Base-by-base conservation (phyloP, 64 coral and sea anemone genomes). In the Anthopleura sola region DNA sequence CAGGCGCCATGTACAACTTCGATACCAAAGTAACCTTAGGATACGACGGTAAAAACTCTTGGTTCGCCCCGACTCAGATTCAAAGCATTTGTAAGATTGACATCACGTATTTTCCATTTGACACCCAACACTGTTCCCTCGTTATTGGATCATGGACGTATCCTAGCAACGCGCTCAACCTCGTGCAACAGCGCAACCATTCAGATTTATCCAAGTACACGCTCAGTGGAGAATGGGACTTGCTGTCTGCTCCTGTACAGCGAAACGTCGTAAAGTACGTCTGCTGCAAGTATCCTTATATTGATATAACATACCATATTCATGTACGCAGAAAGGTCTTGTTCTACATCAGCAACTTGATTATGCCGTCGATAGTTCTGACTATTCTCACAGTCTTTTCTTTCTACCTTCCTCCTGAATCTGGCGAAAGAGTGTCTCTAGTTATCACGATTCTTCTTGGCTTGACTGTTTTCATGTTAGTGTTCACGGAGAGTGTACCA, bases 1-100 rank as follows among this genome's bases (percentile, higher is more conserved):
- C 92, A 23, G 95, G 95, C 74, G 93, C 92, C 18, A 79, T 98
- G 37, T 94, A 93, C 36, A 87, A 92, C 48, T 98, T 91, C 50
- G 92, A 98, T 60, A 98, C 95, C 23, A 98, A 89, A 54, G 89
- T 98, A 9, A 86, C 88, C 34, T 24, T 98, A 17, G 5, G 84
- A 3, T 12, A 75, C 51, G 86, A 98, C 44, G 95, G 95, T 1
- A 88, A 55, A 23, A 86, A 90, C 69, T 83, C 36, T 0, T 98
- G 95, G 95, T 98, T 77, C 28, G 95, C 95, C 0, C 95, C 95
- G 5, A 98, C 89, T 11, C 92, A 98, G 68, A 91, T 98, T 56
- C 93, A 98, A 78, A 98, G 95, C 71, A 98, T 98, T 68, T 98
- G 95, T 76, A 88, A 94, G 75, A 98, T 98, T 26, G 95, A 98